Conservation (phyloP, 2,888 invertebrate genomes). For the Zeuzera pyrina region DNA sequence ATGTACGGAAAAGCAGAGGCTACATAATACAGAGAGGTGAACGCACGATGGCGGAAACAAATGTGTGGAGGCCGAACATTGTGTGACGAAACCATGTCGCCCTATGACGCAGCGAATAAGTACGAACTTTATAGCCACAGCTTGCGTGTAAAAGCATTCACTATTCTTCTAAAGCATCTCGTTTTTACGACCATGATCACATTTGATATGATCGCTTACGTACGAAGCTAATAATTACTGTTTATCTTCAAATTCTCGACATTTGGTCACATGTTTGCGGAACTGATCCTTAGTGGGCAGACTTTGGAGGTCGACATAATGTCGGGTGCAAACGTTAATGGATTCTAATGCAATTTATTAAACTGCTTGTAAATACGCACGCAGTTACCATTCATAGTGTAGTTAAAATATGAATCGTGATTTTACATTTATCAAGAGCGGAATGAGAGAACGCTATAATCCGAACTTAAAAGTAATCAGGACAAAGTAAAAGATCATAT, state of each 20-base stretch:
- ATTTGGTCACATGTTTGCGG: conserved; percentile 31
- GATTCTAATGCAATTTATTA: conserved; percentile 17
- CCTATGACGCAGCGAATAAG: conserved; percentile 37
- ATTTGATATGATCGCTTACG: too few species aligned
- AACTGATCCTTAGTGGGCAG: conserved; percentile 30
- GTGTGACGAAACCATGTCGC: conserved; percentile 44
- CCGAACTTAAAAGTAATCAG: too few species aligned
- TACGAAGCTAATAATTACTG: conserved; percentile 12
- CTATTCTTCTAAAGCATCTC: too few species aligned
- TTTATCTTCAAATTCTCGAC: conserved; percentile 15
- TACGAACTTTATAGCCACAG: too few species aligned
- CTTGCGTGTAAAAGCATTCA: too few species aligned
- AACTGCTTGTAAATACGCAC: too few species aligned
- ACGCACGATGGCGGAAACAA: conserved; percentile 59
- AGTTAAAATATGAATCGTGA: too few species aligned
- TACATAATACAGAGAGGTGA: conserved; percentile 36
- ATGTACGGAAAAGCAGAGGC: not conserved
- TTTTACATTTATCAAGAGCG: too few species aligned
- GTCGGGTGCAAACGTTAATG: conserved; percentile 14
- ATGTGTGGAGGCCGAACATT: conserved; percentile 34
- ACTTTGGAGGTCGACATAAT: conserved; percentile 26
- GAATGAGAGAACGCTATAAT: too few species aligned
- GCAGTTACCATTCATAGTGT: too few species aligned
- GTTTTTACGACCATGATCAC: too few species aligned
- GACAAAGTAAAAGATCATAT: too few species aligned